Base-by-base conservation (phyloP, 2,888 invertebrate genomes). In the Plebejus argus region DNA sequence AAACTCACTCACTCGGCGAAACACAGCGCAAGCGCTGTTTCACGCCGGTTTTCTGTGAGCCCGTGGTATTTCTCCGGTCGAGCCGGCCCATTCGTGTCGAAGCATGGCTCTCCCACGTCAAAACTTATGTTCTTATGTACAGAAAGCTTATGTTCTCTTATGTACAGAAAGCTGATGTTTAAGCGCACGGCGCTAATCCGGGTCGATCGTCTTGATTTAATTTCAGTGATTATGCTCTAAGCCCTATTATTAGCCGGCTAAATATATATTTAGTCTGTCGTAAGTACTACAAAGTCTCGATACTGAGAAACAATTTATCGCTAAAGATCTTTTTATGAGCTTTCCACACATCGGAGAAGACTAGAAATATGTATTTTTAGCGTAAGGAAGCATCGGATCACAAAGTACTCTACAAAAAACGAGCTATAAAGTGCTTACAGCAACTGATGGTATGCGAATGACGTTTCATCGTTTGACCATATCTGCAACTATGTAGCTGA, bases 151-250 rank as follows among this genome's bases (percentile, higher is more conserved):
- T n/a, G n/a, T n/a, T n/a, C n/a, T n/a, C n/a, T n/a, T n/a, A 23
- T 61, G 23, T 61, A 23, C 61, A 61, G 61, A 61, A 23, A 61
- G 61, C 61, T 61, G 23, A 61, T 12, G 61, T 61, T 23, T n/a
- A n/a, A n/a, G n/a, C 61, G 12, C 61, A 61, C 23, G 12, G 8
- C 61, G 61, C 10, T 23, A 61, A 61, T 61, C n/a, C n/a, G 61
- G 61, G 23, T 23, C 61, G 23, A 61, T 23, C 61, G 61, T 61
- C 61, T 61, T 61, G 61, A 61, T 61, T 61, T 61, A 61, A 61
- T 61, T 61, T 61, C 12, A 12, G 61, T 61, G 61, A 61, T 61
- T 61, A 61, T 61, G 23, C 12, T 61, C 61, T 61, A 23, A 61
- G 23, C 61, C 61, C 23, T 61, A 23, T 12, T 23, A 61, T 61